phyloP scores from a whole-genome alignment of 2,113 vertebrate genomes.

The Podarcis raffonei region DNA sequence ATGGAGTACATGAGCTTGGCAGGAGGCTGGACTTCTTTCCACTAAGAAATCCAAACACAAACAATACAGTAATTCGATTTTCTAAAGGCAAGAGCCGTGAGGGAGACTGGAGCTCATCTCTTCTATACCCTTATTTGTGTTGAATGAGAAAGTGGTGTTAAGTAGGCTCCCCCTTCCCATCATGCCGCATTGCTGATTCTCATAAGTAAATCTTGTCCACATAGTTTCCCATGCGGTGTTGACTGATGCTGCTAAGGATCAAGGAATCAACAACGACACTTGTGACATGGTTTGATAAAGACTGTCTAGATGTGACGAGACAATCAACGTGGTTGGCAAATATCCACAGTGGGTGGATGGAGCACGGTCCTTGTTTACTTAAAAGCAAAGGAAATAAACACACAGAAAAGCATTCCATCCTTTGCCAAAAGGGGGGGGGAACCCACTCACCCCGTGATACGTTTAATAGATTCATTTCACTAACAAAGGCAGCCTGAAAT shows the following conservation, averaged over 20 bases:
- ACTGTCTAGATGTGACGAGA: background rate
- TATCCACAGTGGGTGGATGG: background rate
- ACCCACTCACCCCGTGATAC: background rate
- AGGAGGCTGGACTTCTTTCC: no score
- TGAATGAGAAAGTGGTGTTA: background rate
- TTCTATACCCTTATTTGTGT: background rate
- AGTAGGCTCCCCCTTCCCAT: background rate
- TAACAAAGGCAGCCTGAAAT: slow-evolving; percentile 18
- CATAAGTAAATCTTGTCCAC: background rate
- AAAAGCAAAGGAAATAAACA: background rate
- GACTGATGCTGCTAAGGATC: background rate
- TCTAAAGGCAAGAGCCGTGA: background rate
- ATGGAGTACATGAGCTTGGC: no score
- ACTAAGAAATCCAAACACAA: no score
- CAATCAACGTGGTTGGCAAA: background rate
- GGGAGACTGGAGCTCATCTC: background rate
- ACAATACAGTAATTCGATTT: background rate
- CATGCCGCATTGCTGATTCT: background rate
- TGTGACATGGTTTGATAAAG: background rate
- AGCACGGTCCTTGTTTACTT: background rate
- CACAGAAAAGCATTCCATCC: background rate
- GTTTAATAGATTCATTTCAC: background rate
- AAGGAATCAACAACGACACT: background rate
- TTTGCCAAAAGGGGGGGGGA: background rate
- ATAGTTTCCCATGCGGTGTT: background rate